Conservation (phyloP, 2,113 vertebrate species). For the Pandion haliaetus region DNA sequence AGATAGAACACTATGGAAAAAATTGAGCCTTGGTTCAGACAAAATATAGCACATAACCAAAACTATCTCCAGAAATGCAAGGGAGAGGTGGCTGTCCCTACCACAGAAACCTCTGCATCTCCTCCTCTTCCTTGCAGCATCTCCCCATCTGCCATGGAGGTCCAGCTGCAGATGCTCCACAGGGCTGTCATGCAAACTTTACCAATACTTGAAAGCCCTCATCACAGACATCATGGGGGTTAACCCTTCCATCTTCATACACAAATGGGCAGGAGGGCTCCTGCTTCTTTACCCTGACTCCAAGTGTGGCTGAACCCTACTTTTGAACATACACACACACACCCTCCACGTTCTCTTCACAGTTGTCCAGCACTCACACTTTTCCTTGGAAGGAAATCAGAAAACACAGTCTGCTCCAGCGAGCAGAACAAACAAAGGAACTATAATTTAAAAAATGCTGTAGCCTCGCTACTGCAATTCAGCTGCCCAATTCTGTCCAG, state of each 20-base stretch:
- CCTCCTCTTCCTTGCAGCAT: neutral
- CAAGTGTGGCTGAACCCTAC: neutral
- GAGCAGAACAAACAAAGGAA: neutral
- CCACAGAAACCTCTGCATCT: neutral
- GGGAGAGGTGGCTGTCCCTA: neutral
- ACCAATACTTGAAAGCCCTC: neutral
- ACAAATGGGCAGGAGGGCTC: neutral
- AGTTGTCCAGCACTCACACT: neutral
- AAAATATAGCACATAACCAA: neutral
- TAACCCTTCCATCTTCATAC: neutral
- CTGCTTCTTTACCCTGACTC: neutral
- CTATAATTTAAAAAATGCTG: accelerated
- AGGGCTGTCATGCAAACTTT: neutral
- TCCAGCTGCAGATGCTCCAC: neutral
- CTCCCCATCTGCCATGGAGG: neutral
- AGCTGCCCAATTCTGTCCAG: neutral
- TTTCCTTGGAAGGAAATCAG: neutral
- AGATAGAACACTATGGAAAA: neutral
- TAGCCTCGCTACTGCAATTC: neutral
- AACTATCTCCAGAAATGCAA: neutral
- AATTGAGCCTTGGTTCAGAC: neutral
- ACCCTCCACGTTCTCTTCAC: neutral
- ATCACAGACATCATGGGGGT: neutral
- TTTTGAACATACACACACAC: neutral
- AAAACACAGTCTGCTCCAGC: neutral